Conservation (phyloP, 2,888 invertebrate genomes). For the Drosophila neutralis region DNA sequence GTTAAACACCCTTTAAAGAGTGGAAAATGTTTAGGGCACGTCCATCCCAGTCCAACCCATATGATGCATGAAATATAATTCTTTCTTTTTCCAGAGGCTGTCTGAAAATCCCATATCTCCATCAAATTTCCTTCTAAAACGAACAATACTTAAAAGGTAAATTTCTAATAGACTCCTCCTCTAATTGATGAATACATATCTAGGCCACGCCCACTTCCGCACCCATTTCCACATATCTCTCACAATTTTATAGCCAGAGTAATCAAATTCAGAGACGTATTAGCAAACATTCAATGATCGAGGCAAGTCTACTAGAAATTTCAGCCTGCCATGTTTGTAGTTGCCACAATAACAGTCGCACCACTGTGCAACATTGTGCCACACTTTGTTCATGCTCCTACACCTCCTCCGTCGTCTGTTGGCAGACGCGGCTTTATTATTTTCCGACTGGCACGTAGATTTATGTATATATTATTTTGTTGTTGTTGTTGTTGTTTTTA, state of each 20-base stretch:
- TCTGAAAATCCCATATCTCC: neutral
- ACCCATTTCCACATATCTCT: neutral
- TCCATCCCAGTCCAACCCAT: rapidly evolving
- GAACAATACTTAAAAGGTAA: neutral
- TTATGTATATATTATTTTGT: constrained; percentile 71
- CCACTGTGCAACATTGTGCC: constrained; percentile 58
- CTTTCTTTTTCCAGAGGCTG: rapidly evolving
- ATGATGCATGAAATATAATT: neutral
- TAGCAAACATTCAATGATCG: neutral
- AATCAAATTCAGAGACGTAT: neutral
- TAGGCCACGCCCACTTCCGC: neutral
- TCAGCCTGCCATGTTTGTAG: neutral
- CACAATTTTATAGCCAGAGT: neutral
- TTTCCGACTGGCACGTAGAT: constrained; percentile 75
- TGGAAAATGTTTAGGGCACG: neutral
- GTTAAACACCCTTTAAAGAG: neutral
- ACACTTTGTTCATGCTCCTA: constrained; percentile 55
- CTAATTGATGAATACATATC: neutral
- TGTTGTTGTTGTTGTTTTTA: constrained; percentile 5
- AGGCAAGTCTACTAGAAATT: neutral
- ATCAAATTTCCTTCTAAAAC: neutral
- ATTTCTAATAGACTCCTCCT: neutral
- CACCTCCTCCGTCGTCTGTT: constrained; percentile 26
- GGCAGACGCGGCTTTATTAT: constrained; percentile 70
- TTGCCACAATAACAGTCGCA: too few relatives aligned